A percentile compares a stretch with the other conserved stretches of the same genome.
Evolutionary conservation across 2,113 vertebrate genomes (phyloP).

Genomic region (Galemys pyrenaicus): DNA sequence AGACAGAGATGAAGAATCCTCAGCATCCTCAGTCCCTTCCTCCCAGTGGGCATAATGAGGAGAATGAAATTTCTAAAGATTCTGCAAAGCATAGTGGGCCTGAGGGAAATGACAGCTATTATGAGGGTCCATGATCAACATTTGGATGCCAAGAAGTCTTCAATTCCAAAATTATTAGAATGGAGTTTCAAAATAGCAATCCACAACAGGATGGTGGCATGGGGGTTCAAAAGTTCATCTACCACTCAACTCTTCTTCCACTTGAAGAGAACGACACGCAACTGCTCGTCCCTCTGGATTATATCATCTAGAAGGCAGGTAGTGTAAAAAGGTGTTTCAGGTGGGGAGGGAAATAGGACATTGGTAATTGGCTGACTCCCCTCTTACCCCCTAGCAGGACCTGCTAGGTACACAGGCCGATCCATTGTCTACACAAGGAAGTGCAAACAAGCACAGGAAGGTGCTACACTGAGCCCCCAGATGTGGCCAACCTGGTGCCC

Average conservation of each 20-base stretch:
- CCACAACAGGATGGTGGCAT: not conserved
- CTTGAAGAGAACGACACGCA: not conserved
- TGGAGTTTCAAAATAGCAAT: not conserved
- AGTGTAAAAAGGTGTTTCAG: not conserved
- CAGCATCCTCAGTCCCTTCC: not conserved
- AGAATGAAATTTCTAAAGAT: constrained; percentile 1
- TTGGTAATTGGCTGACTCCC: not conserved
- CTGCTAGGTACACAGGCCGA: not conserved
- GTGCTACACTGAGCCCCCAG: not conserved
- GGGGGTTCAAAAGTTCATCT: not conserved
- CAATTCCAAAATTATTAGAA: not conserved
- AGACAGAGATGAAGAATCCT: not conserved
- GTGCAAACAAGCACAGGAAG: not conserved
- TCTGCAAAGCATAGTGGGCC: not conserved
- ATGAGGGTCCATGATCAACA: not conserved
- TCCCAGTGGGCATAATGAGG: not conserved
- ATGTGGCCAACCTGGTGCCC: not conserved
- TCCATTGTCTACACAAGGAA: not conserved
- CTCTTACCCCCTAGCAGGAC: not conserved
- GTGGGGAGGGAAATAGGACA: not conserved
- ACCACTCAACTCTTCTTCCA: not conserved
- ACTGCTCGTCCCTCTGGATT: not conserved
- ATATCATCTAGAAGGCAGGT: not conserved
- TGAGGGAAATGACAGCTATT: not conserved
- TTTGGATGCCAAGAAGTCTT: not conserved